Base-by-base conservation (phyloP, 2,113 vertebrate species). In the Lipotes vexillifer region DNA sequence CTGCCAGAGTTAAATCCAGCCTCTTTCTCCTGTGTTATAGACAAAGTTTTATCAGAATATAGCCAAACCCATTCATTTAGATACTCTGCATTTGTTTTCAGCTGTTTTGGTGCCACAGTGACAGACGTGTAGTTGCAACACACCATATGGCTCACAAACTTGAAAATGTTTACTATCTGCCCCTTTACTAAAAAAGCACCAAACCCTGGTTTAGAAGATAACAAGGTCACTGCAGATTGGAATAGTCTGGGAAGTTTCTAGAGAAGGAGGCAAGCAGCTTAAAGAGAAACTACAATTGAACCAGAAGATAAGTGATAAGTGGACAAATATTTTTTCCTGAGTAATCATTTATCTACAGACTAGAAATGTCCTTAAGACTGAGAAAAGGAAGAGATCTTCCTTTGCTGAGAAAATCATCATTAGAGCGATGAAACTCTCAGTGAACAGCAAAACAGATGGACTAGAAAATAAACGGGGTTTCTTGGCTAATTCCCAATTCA, bases 361-460 rank as follows among this genome's bases (percentile, higher is more conserved):
- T 78, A 78, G 57, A 92, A 87, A 65, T 41, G 21, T 92, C 69
- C 41, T 90, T 44, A 52, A 41, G 55, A 84, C 1, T 77, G 44
- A 89, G 78, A 69, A 88, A 87, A 94, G 29, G 11, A 61, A 25
- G 29, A 55, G 7, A 66, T 23, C 13, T 66, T 71, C 31, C 46
- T 78, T 82, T 71, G 25, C 82, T 75, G 20, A 27, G 63, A 36
- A 92, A 87, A 95, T 88, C 66, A 46, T 78, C 75, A 38, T 36
- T 18, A 77, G 15, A 72, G 36, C 1, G 44, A 77, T n/a, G 46
- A 77, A 71, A 83, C 3, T 85, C 90, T 78, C 11, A 63, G n/a
- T 65, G 61, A 96, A 81, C 33, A 94, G n/a, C 27, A 57, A 96
- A 90, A 87, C 41, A 81, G 57, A 92, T 71, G 66, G 25, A 86